Base-by-base conservation (phyloP, 2,888 invertebrate species). In the Nomada flava region DNA sequence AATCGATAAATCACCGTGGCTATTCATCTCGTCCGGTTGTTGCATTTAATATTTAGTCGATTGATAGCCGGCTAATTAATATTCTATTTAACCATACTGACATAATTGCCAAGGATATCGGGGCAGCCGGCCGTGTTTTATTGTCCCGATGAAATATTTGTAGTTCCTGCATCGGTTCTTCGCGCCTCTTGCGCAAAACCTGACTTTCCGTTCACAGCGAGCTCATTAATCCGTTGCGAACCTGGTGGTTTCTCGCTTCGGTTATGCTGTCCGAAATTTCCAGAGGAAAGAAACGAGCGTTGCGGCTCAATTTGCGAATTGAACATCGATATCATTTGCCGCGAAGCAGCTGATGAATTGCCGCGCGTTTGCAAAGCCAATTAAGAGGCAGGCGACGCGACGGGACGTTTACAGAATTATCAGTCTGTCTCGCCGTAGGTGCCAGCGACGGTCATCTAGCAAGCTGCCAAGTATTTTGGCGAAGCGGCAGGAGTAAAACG, bases 401-500 rank as follows among this genome's bases (percentile, higher is more conserved):
- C 7, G 26, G 20, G 55, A n/a, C 26, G 47, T 69, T 59, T 44
- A n/a, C 29, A 13, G 47, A 67, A 59, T 47, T 36, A 53, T n/a
- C 20, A 65, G 52, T 53, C 26, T n/a, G 55, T 60, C 59, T 55
- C 50, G 53, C 20, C 15, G 20, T 67, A 63, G 75, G 57, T 64
- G 76, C 47, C 50, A 67, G 53, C 52, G 60, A 26, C 77, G 70
- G 86, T 83, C 75, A 53, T 53, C 69, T 52, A 65, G 63, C 77
- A 79, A 79, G 78, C 77, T 73, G 76, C 81, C 88, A 90, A 92
- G 90, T 92, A 90, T 89, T 92, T 91, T 90, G 89, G 78, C 85
- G 87, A 92, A 89, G 91, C 91, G 90, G 89, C 90, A 90, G 89
- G 86, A 90, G 92, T 92, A 92, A 93, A 93, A 92, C 93, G 93